Base-by-base conservation (phyloP, 2,888 invertebrate species). In the Clanis bilineata region DNA sequence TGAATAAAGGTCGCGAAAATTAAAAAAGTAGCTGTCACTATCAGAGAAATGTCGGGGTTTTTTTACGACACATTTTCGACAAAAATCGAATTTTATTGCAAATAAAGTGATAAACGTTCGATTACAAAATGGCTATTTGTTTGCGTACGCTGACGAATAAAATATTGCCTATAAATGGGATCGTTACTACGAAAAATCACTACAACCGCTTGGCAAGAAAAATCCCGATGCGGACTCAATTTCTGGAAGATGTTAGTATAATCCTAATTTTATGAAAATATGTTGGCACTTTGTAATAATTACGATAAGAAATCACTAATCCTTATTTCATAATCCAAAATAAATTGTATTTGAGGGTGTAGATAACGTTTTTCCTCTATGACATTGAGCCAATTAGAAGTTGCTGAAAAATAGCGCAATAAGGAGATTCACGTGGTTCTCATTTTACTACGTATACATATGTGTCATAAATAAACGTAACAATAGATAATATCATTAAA, bases 131-230 rank as follows among this genome's bases (percentile, higher is more conserved):
- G 94, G 93, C 94, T 72, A 90, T 92, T 73, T 93, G 93, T 72
- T 84, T 94, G 73, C 92, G 94, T 68, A 88, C 92, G 44, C 79
- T 94, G 65, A 89, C 93, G n/a, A 90, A 88, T 71, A 93, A 93
- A 86, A 83, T 93, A 70, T 80, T 92, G 66, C 91, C 93, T 43
- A 83, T 93, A 69, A 92, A 93, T 76, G 89, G 91, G 63, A 90
- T 93, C 62, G 90, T 93, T 76, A 85, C 91, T 59, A 89, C 93
- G 25, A 91, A 93, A 83, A 93, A 81, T 77, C 93, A 92, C 80
- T 80, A 92, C 62, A 90, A 86, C 76, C 93, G 91, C 69, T 79
- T 93, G 68, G 81, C 92, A 73, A 86, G 90, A 79, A 93, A 92
- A 81, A 83, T 93, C 69, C 88, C 90, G 45, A 65, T 82, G 62